Evolutionary conservation across 2,797 vertebrate genomes (phyloP).

Genomic region (Eremophila alpestris): DNA sequence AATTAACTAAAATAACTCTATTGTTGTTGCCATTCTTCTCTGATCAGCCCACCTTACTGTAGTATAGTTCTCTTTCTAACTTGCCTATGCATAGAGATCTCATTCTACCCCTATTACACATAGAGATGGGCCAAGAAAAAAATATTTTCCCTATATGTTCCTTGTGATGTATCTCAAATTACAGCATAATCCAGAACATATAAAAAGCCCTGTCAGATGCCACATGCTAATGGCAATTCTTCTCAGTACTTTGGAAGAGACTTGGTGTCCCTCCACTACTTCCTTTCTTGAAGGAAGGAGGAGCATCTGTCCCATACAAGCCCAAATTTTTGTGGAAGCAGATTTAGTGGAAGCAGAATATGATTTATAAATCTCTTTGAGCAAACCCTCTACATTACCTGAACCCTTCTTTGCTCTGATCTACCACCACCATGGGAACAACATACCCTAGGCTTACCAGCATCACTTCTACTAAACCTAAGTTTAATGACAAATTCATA

Average conservation of each 20-base stretch:
- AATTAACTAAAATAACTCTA: background rate
- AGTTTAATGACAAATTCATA: background rate
- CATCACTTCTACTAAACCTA: background rate
- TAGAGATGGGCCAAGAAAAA: background rate
- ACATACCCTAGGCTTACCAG: background rate
- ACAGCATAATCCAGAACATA: background rate
- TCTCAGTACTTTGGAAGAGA: background rate
- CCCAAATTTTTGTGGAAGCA: background rate
- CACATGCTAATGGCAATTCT: background rate
- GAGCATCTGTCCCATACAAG: background rate
- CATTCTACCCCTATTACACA: background rate
- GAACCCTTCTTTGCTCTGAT: background rate
- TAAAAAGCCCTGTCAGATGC: background rate
- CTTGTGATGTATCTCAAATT: background rate
- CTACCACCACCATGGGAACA: background rate
- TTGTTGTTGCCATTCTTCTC: background rate
- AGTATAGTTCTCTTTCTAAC: background rate
- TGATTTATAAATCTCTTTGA: background rate
- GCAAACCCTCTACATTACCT: background rate
- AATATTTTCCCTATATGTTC: background rate
- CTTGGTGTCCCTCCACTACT: background rate
- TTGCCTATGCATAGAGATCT: background rate
- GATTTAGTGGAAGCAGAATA: background rate
- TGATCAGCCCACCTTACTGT: background rate
- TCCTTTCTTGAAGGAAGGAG: background rate